These are phyloP conservation scores for Colletes collaris DNA, from an alignment of 2,888 invertebrate species.

Conservation along the genomic window DNA sequence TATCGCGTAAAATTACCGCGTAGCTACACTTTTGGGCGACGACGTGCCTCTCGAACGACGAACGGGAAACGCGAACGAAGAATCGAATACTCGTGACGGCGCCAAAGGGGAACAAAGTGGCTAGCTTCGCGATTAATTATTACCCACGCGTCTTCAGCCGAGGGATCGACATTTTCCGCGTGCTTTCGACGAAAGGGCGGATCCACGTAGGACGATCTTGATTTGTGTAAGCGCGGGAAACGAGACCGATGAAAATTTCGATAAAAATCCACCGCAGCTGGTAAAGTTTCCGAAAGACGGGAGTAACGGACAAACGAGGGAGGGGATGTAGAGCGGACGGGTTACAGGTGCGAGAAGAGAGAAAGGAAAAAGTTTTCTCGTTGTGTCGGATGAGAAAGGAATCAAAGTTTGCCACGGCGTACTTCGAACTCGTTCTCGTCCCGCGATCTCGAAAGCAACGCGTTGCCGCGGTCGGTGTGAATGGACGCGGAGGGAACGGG, in stretches of 20 bases:
- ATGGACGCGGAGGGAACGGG: slow-evolving; percentile 6
- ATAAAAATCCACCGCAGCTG: neutral
- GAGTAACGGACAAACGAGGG: neutral
- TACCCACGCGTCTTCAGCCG: slow-evolving; percentile 8
- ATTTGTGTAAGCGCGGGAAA: slow-evolving; percentile 3
- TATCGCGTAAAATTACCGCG: slow-evolving; percentile 50
- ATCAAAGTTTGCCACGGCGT: slow-evolving; percentile 34
- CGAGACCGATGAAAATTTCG: slow-evolving; percentile 9
- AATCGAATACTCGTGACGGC: slow-evolving; percentile 36
- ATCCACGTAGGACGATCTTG: neutral
- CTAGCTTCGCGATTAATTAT: slow-evolving; percentile 59
- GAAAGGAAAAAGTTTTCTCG: slow-evolving; percentile 46
- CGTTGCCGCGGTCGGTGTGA: slow-evolving; percentile 1
- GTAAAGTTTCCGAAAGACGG: neutral
- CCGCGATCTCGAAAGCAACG: slow-evolving; percentile 23
- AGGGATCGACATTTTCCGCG: too few relatives aligned
- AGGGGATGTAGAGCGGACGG: neutral
- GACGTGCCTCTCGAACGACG: slow-evolving; percentile 30
- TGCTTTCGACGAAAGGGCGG: too few relatives aligned
- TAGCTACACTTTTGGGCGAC: slow-evolving; percentile 47
- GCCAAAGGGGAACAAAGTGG: slow-evolving; percentile 48
- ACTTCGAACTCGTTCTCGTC: slow-evolving; percentile 28
- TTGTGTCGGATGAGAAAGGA: slow-evolving; percentile 34
- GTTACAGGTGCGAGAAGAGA: neutral
- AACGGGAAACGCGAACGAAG: slow-evolving; percentile 6